Percentiles rank a stretch among this genome's conserved stretches.
phyloP scores from a whole-genome alignment of 2,797 vertebrate genomes.

The Hippopotamyrus pictus region DNA sequence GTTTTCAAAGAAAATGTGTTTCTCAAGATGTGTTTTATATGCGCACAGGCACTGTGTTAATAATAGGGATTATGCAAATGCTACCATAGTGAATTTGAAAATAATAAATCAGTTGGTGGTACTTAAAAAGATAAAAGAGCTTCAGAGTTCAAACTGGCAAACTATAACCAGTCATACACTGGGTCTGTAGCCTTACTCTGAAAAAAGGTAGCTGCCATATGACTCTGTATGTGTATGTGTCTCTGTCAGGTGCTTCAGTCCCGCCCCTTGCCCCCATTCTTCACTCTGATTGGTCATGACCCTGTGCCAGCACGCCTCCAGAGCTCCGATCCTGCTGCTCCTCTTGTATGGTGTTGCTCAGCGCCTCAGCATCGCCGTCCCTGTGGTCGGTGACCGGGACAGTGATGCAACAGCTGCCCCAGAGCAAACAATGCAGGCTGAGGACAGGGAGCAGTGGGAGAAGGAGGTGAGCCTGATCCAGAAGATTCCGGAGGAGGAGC shows the following conservation, averaged over 20 bases:
- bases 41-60: background rate
- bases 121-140: background rate
- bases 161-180: background rate
- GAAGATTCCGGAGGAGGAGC: constrained; percentile 44
- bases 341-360: constrained; percentile 65
- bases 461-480: constrained; percentile 26
- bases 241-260: constrained; percentile 58
- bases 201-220: background rate
- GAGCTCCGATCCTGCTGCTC: constrained; percentile 66
- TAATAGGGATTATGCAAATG: background rate
- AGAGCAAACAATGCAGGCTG: constrained; percentile 47
- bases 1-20: no score
- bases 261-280: constrained; percentile 51
- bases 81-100: background rate
- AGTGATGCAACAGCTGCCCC: constrained; percentile 57
- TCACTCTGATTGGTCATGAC: constrained; percentile 74
- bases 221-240: background rate
- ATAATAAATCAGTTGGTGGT: background rate
- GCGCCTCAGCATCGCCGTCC: constrained; percentile 59
- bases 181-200: background rate
- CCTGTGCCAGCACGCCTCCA: constrained; percentile 65
- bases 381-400: constrained; percentile 51
- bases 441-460: constrained; percentile 22
- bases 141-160: background rate
- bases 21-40: background rate